Percentiles rank a stretch among this genome's conserved stretches.
Evolutionary conservation across 2,888 invertebrate genomes (phyloP).

Genomic region (Ophonus ardosiacus): DNA sequence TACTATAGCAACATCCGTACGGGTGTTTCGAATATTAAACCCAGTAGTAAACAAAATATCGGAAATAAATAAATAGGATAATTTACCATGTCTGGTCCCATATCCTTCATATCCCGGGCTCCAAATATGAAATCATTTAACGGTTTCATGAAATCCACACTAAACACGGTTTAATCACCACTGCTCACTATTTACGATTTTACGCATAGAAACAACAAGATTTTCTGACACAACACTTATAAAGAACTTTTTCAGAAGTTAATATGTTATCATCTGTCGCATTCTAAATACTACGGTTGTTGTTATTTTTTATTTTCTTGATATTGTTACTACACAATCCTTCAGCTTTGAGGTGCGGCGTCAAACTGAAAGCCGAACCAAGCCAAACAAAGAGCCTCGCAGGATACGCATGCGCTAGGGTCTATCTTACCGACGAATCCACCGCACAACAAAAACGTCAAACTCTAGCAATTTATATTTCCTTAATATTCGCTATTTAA

Average conservation of each 20-base stretch:
- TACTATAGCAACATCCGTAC: constrained; percentile 45
- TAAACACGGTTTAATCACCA: constrained; percentile 49
- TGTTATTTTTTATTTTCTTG: constrained; percentile 28
- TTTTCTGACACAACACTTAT: constrained; percentile 51
- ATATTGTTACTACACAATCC: constrained; percentile 19
- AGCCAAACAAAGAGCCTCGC: constrained; percentile 69
- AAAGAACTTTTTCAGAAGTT: constrained; percentile 14
- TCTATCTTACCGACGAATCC: constrained; percentile 50
- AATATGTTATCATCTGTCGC: constrained; percentile 46
- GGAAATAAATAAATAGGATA: constrained; percentile 15
- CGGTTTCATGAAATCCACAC: constrained; percentile 79
- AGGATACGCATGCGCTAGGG: constrained; percentile 51
- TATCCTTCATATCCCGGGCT: constrained; percentile 85
- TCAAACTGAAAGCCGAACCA: constrained; percentile 70
- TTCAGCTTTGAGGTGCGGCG: constrained; percentile 67
- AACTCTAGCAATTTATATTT: constrained; percentile 37
- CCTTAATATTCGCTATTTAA: not conserved
- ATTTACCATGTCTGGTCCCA: constrained; percentile 89
- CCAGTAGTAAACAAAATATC: constrained; percentile 8
- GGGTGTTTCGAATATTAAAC: constrained; percentile 13
- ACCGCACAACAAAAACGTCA: constrained; percentile 74
- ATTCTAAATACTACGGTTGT: constrained; percentile 44
- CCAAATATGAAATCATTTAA: constrained; percentile 83
- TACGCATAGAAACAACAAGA: constrained; percentile 30
- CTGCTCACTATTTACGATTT: constrained; percentile 46